Percentiles rank a stretch among this genome's conserved stretches.
phyloP scores from a whole-genome alignment of 2,113 vertebrate genomes.

The Callaeas wilsoni region DNA sequence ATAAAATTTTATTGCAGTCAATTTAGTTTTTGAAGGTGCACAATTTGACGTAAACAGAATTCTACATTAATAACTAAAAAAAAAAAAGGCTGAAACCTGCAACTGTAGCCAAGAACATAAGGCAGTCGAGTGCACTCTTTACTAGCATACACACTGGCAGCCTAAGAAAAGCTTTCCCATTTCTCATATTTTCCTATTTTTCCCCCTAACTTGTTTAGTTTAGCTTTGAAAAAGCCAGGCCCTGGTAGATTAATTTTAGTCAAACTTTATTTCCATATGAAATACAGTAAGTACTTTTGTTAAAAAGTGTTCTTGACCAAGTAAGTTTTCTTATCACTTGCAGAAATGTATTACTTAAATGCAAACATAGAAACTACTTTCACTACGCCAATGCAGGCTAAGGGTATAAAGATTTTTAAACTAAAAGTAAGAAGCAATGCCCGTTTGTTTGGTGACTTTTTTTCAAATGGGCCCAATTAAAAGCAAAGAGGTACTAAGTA shows the following conservation, averaged over 20 bases:
- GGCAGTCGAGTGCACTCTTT: neutral
- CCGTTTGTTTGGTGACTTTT: neutral
- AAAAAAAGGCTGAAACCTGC: neutral
- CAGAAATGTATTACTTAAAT: neutral
- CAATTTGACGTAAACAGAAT: neutral
- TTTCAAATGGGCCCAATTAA: neutral
- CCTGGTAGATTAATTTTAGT: constrained; percentile 1
- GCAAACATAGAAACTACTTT: constrained; percentile 4
- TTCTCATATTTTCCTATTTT: neutral
- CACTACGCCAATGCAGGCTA: neutral
- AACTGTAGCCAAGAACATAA: neutral
- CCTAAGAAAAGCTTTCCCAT: neutral
- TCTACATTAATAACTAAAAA: neutral
- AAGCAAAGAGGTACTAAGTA: neutral
- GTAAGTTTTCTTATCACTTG: neutral
- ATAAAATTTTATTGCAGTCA: neutral
- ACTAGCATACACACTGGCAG: neutral
- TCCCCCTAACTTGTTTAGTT: neutral
- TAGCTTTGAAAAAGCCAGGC: neutral
- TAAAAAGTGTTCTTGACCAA: neutral
- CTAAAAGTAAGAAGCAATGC: neutral
- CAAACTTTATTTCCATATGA: constrained; percentile 3
- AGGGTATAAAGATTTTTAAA: neutral
- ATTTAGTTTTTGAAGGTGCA: neutral
- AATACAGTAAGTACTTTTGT: neutral